Percentiles rank a stretch among this genome's conserved stretches.
Evolutionary conservation across 2,113 vertebrate genomes (phyloP).

Genomic region (Phainopepla nitens): DNA sequence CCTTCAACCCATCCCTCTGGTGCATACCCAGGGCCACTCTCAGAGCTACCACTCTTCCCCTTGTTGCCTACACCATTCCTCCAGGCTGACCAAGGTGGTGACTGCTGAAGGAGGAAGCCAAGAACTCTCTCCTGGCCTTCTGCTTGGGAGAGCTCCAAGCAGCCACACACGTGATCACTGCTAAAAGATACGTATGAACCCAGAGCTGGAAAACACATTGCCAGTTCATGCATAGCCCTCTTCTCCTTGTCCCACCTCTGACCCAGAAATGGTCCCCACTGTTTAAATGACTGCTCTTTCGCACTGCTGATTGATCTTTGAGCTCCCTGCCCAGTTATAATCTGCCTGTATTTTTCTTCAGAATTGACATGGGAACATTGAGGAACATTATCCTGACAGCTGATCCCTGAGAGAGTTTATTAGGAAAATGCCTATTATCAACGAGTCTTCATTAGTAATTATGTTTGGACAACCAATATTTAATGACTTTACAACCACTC

Average conservation of each 20-base stretch:
- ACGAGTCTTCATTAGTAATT: not conserved
- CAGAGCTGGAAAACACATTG: not conserved
- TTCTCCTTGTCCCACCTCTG: not conserved
- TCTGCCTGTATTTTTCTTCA: not conserved
- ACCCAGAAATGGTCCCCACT: not conserved
- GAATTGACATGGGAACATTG: not conserved
- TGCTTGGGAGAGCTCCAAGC: not conserved
- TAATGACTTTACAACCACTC: not conserved
- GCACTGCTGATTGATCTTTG: not conserved
- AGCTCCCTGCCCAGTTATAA: not conserved
- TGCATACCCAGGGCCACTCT: not conserved
- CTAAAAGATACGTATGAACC: not conserved
- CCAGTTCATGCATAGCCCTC: not conserved
- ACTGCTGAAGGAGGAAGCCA: not conserved
- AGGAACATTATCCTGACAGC: not conserved
- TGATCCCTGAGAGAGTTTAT: not conserved
- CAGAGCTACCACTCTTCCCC: not conserved
- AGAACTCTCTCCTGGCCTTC: not conserved
- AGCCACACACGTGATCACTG: not conserved
- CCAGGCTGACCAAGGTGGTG: not conserved
- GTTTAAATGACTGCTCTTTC: not conserved
- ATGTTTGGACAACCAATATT: not conserved
- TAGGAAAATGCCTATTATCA: not conserved
- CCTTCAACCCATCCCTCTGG: not conserved
- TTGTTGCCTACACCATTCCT: not conserved